Evolutionary conservation across 2,888 invertebrate species (phyloP), one percentile per base, ranked within the genome.

Genomic region (Tetropium fuscum): DNA sequence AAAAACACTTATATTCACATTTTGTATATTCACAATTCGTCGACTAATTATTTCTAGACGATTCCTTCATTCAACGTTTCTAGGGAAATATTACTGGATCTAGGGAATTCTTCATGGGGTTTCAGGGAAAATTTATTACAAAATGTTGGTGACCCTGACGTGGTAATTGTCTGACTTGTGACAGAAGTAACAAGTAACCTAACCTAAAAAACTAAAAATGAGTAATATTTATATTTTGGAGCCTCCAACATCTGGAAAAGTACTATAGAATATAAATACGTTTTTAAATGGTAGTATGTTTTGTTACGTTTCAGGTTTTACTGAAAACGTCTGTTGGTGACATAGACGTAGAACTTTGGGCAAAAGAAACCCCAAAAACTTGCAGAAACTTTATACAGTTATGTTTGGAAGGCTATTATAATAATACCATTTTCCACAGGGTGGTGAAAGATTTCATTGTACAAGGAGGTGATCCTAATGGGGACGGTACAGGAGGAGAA

Each of bases 181-280:
- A n/a, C n/a, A n/a, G n/a, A n/a, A n/a, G n/a, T n/a, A n/a, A n/a
- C n/a, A n/a, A n/a, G n/a, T n/a, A n/a, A n/a, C n/a, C n/a, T n/a
- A n/a, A n/a, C n/a, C n/a, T 4, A 11, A 32, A 38, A 38, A 38
- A 8, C 7, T 8, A 53, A 80, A 76, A 69, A 98, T 98, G 98
- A 98, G 97, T 87, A 98, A 93, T 75, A 95, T 98, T 80, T 98
- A 98, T 77, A 96, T 98, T 74, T 94, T 96, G 80, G 98, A 98
- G 83, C 98, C 98, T 7, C 95, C 95, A 6, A 95, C 98, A 0
- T 87, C 90, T 40, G 98, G 97, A 72, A 98, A 98, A 87, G 97
- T 96, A 87, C 80, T 75, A 69, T 98, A 98, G 98, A 98, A 30
- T 6, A 15, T 3, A 6, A 32, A 48, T 3, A 43, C 1, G 15